Evolutionary conservation across 2,888 invertebrate species (phyloP).

Genomic region (Nebria salina): DNA sequence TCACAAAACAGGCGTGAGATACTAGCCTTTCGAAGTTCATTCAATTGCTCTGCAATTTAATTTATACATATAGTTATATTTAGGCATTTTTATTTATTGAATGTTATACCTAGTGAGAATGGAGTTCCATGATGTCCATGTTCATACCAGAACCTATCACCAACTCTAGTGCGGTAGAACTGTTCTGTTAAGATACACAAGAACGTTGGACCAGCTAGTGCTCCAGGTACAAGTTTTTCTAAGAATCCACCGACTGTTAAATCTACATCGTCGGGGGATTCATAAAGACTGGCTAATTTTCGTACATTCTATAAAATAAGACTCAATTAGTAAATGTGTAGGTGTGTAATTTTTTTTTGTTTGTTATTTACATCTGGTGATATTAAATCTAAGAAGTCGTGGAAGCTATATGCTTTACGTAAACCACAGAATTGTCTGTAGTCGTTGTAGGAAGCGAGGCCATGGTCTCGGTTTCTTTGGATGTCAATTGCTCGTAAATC

Average conservation of each 20-base stretch:
- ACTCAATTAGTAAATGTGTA: neutral
- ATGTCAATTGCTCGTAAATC: constrained; percentile 86
- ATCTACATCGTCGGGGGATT: constrained; percentile 83
- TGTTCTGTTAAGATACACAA: constrained; percentile 88
- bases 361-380: constrained; percentile 66
- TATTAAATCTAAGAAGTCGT: constrained; percentile 76
- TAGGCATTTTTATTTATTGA: neutral
- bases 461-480: constrained; percentile 88
- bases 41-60: constrained; percentile 68
- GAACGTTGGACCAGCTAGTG: constrained; percentile 87
- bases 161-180: constrained; percentile 84
- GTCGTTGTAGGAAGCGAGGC: constrained; percentile 80
- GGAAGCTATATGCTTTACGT: constrained; percentile 73
- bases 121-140: constrained; percentile 70
- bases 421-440: constrained; percentile 82
- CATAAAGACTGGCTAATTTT: constrained; percentile 72
- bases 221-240: constrained; percentile 79
- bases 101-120: constrained; percentile 70
- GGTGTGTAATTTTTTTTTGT: neutral
- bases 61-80: constrained; percentile 18
- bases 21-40: constrained; percentile 79
- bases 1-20: constrained; percentile 84
- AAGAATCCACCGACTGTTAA: constrained; percentile 85
- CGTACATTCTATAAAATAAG: constrained; percentile 69
- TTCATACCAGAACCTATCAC: constrained; percentile 81